A percentile compares a stretch with the other conserved stretches of the same genome.
These are phyloP conservation scores for Amphiprion ocellaris DNA, from an alignment of 2,113 vertebrate species.

Conservation along the genomic window DNA sequence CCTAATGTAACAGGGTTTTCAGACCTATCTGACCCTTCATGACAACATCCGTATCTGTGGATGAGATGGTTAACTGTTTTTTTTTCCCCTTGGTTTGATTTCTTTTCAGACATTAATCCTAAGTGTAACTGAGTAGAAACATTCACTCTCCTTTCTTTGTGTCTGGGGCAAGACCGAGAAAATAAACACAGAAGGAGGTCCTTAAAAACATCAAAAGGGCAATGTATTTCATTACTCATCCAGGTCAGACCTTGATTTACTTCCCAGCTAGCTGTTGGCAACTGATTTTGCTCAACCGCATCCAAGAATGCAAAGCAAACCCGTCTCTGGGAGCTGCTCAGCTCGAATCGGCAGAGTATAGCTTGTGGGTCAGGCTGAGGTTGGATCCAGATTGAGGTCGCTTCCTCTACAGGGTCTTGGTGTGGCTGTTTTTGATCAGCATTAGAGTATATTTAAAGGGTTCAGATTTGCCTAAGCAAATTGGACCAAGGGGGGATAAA, in stretches of 20 bases:
- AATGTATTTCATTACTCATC: not conserved
- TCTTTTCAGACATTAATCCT: not conserved
- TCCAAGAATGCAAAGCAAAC: not conserved
- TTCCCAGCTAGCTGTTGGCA: not conserved
- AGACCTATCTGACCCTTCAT: not conserved
- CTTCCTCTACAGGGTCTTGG: not conserved
- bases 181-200: slow-evolving; percentile 5
- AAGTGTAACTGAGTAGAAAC: not conserved
- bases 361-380: not conserved
- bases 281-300: not conserved
- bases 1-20: not conserved
- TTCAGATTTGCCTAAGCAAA: slow-evolving; percentile 5
- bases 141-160: not conserved
- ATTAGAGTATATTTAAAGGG: not conserved
- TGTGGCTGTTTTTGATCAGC: not conserved
- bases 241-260: not conserved
- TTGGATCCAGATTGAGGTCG: no score
- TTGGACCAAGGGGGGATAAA: not conserved
- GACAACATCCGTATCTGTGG: not conserved
- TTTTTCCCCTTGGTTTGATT: not conserved
- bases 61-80: not conserved
- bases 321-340: not conserved
- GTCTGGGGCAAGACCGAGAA: not conserved
- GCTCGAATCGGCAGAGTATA: not conserved
- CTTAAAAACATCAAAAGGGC: not conserved